A percentile compares a stretch with the other conserved stretches of the same genome.
Conservation (phyloP, 2,797 vertebrate genomes). For the Notamacropus eugenii region DNA sequence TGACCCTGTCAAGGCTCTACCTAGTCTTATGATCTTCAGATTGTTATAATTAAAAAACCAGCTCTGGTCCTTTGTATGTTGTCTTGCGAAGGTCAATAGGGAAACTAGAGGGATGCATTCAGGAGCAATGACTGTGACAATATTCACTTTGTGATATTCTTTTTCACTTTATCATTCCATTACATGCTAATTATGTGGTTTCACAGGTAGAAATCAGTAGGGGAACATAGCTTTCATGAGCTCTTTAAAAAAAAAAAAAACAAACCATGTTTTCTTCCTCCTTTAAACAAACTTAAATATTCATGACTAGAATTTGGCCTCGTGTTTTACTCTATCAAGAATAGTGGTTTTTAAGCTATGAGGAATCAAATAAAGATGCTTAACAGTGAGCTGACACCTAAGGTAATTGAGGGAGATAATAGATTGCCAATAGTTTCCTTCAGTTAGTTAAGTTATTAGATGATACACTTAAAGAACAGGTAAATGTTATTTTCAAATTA, state of each 20-base stretch:
- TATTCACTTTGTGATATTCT: neutral
- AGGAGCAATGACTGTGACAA: neutral
- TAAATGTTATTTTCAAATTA: neutral
- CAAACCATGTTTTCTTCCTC: neutral
- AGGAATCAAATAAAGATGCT: neutral
- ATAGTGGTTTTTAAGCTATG: neutral
- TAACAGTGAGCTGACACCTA: neutral
- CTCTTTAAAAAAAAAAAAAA: neutral
- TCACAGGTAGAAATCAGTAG: neutral
- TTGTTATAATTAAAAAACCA: neutral
- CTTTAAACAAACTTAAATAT: neutral
- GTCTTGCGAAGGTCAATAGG: neutral
- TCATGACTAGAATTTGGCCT: neutral
- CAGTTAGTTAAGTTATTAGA: neutral
- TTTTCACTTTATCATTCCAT: neutral
- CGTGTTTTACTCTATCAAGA: neutral
- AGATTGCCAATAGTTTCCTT: neutral
- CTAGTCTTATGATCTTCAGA: neutral
- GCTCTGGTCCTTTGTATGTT: neutral
- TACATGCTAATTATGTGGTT: neutral
- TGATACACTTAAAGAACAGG: neutral
- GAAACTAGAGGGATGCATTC: neutral
- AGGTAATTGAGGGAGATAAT: neutral
- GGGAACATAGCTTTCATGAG: neutral
- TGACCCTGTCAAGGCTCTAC: neutral